These are phyloP conservation scores for Drosophila ambigua DNA, from an alignment of 1,140 invertebrate species.

Conservation along the genomic window DNA sequence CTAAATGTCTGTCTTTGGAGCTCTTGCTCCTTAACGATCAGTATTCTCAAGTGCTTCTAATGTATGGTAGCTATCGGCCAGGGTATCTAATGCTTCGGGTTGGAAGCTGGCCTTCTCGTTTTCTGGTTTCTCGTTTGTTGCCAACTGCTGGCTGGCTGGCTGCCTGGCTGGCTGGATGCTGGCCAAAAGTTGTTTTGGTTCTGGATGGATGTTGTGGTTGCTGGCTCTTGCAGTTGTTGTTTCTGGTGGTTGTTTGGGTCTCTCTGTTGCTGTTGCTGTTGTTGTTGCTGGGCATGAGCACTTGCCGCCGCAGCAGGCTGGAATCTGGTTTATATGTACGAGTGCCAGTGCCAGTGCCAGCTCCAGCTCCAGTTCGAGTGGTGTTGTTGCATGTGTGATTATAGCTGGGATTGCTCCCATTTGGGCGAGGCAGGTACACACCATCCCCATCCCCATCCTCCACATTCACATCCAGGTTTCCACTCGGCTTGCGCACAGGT, in stretches of 20 bases:
- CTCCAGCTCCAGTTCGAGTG: too few relatives aligned
- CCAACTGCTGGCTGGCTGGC: constrained; percentile 15
- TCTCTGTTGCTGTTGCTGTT: background rate
- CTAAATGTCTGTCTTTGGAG: too few relatives aligned
- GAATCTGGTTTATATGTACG: constrained; percentile 62
- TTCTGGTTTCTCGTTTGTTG: constrained; percentile 43
- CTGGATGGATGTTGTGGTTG: constrained; percentile 20
- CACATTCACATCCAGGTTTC: constrained; percentile 23
- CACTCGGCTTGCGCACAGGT: constrained; percentile 27
- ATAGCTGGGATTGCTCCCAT: constrained; percentile 52
- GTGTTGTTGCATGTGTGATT: constrained; percentile 21
- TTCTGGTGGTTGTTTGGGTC: constrained; percentile 21
- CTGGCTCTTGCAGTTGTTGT: constrained; percentile 34
- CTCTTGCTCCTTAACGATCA: too few relatives aligned
- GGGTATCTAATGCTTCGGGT: too few relatives aligned
- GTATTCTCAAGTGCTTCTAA: too few relatives aligned
- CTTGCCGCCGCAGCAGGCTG: constrained; percentile 53
- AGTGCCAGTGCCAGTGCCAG: too few relatives aligned
- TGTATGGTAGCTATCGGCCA: background rate
- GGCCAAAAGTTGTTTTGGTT: constrained; percentile 47
- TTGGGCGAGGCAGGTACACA: constrained; percentile 21
- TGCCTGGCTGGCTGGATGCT: constrained; percentile 29
- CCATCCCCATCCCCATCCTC: too few relatives aligned
- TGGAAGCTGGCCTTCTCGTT: constrained; percentile 4
- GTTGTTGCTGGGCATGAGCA: constrained; percentile 12